Evolutionary conservation across 2,113 vertebrate genomes (phyloP), one percentile per base, ranked within the genome.

Genomic region (Spheniscus mendiculus): DNA sequence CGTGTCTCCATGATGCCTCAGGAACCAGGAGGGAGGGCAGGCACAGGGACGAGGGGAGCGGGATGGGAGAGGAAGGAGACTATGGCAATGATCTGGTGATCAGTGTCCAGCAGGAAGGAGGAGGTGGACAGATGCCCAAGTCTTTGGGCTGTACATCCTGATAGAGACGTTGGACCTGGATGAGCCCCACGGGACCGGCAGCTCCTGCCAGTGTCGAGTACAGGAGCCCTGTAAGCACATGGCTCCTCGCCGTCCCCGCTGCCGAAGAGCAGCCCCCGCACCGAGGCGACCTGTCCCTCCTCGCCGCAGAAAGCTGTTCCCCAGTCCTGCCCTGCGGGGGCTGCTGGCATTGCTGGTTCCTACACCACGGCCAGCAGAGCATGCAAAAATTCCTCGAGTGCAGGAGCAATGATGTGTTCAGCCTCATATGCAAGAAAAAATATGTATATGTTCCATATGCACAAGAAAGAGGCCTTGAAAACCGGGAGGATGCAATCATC

Each of bases 231-330:
- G 0, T 30, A 47, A 77, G 20, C 36, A 50, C 58, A 50, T 0
- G 1, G n/a, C 53, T 89, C 58, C 40, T 56, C 1, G 0, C 2
- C 2, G 0, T 36, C 45, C n/a, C 36, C 3, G 0, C 14, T 16
- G 44, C 49, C 4, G 2, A n/a, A 44, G 29, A 86, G 47, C 81
- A 69, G 18, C 14, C 56, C 49, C 49, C 78, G 79, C 42, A 40
- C n/a, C 1, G 3, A 10, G 10, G 18, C 29, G 59, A 14, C 47
- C 58, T 67, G 32, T 85, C 16, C 44, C 58, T 77, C 44, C 58
- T 77, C 3, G 0, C 40, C 0, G 0, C 2, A 49, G 38, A 55
- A 67, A 17, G 49, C 53, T 27, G 34, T 22, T 81, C 29, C 63
- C 58, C 50, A 40, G 45, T 8, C 77, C 67, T 77, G 79, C 45